Evolutionary conservation across 2,888 invertebrate genomes (phyloP).

Genomic region (Diaprepes abbreviatus): DNA sequence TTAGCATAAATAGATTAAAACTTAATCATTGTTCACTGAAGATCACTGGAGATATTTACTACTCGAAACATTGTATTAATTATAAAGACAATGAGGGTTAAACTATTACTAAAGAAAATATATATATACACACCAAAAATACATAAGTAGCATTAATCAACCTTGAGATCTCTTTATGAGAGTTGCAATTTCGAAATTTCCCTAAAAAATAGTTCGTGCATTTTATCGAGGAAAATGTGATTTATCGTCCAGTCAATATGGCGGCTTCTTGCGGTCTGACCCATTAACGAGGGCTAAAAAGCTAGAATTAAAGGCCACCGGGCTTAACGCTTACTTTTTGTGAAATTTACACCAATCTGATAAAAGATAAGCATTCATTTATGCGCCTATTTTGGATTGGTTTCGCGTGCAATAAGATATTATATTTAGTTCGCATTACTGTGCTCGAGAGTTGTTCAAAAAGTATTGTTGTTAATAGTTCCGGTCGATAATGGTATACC

Average conservation of each 20-base stretch:
- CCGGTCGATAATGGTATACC: constrained; percentile 2
- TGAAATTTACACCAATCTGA: constrained; percentile 47
- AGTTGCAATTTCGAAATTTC: constrained; percentile 53
- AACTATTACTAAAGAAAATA: no score
- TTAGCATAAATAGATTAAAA: no score
- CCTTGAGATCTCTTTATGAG: constrained; percentile 50
- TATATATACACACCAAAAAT: no score
- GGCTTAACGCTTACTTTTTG: constrained; percentile 45
- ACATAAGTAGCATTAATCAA: constrained; percentile 23
- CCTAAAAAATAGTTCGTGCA: constrained; percentile 55
- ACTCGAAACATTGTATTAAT: no score
- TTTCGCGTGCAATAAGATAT: constrained; percentile 44
- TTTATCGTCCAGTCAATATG: constrained; percentile 54
- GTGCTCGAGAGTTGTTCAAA: constrained; percentile 1
- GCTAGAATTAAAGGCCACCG: constrained; percentile 50
- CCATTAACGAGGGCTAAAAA: constrained; percentile 52
- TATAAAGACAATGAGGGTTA: no score
- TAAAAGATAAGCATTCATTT: constrained; percentile 46
- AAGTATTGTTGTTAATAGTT: constrained; percentile 20
- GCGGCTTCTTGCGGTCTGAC: constrained; percentile 51
- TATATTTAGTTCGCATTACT: constrained; percentile 10
- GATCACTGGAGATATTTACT: no score
- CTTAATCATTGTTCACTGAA: no score
- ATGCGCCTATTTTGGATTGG: constrained; percentile 41
- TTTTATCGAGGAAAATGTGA: constrained; percentile 56